Evolutionary conservation across 2,113 vertebrate genomes (phyloP), one percentile per base, ranked within the genome.

Genomic region (Theropithecus gelada): DNA sequence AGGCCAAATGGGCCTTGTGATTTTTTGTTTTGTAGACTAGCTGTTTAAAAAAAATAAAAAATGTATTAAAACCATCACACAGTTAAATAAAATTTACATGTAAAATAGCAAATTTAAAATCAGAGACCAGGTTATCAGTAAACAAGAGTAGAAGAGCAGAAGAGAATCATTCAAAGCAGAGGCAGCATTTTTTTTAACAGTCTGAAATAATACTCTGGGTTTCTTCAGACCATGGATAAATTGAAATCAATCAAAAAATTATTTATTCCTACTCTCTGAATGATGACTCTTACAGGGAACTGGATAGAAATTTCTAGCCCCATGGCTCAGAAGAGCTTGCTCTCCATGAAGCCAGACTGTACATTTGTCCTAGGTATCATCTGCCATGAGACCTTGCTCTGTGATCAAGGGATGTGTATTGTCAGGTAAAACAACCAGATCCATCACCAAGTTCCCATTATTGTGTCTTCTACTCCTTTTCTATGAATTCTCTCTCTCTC

Each of bases 81-180:
- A 75, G 23, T 75, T 87, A 38, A 89, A 32, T 81, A 68, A 89
- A 73, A 76, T 80, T 78, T 96, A 52, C 35, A 80, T 50, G 35
- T 83, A 90, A 95, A 95, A 81, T 85, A 76, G 32, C 6, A 94
- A 84, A 40, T 59, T 94, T 93, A 50, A 92, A 86, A 92, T 76
- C 22, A 68, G 22, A 72, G 93, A 90, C 2, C 8, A 76, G 18
- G 13, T 48, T 95, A 94, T 40, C 25, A 59, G 57, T 81, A 45
- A 95, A 90, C 22, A 96, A 23, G 13, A 76, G 3, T 88, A 48
- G 75, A 52, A 70, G 93, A 14, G 12, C 75, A 25, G 70, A 76
- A 93, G 14, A 93, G 38, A 73, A 70, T 78, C 20, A 90, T 52
- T 70, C 3, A 93, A 90, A 64, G 17, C 8, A 81, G 25, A 84